These are phyloP conservation scores for Scyliorhinus canicula DNA, from an alignment of 2,797 vertebrate species.

Conservation along the genomic window DNA sequence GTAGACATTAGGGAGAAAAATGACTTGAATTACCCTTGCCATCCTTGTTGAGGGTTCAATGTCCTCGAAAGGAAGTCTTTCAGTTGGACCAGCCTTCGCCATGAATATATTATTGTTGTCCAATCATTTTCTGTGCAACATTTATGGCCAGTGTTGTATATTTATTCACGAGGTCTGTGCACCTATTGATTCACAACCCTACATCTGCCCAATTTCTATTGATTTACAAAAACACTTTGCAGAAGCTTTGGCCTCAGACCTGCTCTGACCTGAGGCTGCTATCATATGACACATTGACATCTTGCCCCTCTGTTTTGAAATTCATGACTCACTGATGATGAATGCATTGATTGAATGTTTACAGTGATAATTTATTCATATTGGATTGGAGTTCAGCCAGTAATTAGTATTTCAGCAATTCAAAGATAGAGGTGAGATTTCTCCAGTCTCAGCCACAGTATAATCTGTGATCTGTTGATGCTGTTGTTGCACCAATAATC, in stretches of 20 bases:
- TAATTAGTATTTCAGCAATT: neutral
- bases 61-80: neutral
- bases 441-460: neutral
- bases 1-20: neutral
- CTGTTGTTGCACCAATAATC: neutral
- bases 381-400: neutral
- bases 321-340: neutral
- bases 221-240: neutral
- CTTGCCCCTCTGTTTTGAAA: neutral
- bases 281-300: neutral
- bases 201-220: neutral
- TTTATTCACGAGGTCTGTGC: neutral
- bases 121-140: neutral
- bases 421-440: neutral
- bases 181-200: neutral
- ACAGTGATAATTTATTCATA: neutral
- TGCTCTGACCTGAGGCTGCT: neutral
- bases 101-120: neutral
- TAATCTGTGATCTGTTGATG: neutral
- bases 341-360: neutral
- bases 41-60: neutral
- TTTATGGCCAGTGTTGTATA: neutral
- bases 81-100: neutral
- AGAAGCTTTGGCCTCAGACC: neutral
- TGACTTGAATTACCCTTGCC: neutral